Conservation (phyloP, 2,888 invertebrate species). For the Noctua pronuba region DNA sequence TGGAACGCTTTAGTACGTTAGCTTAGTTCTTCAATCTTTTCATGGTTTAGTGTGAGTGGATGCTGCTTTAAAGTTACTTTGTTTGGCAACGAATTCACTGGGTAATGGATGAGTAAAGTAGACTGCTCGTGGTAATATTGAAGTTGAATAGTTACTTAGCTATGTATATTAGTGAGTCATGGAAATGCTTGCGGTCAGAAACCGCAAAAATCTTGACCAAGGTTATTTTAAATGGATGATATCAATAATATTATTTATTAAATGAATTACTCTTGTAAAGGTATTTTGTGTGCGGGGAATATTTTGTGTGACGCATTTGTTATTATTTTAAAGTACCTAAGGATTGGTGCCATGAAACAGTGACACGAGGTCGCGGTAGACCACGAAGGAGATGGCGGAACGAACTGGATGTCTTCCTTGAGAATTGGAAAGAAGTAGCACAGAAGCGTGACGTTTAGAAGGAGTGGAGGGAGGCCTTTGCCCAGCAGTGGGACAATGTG, state of each 20-base stretch:
- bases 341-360: too few species aligned
- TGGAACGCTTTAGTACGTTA: slow-evolving; percentile 56
- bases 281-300: slow-evolving; percentile 2
- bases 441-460: too few species aligned
- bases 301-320: neutral
- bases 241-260: neutral
- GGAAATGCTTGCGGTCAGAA: slow-evolving; percentile 28
- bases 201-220: slow-evolving; percentile 32
- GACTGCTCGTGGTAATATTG: slow-evolving; percentile 15
- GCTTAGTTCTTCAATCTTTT: slow-evolving; percentile 64
- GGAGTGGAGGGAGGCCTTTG: too few species aligned
- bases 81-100: slow-evolving; percentile 24
- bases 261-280: neutral
- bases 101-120: neutral
- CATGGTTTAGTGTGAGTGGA: slow-evolving; percentile 41
- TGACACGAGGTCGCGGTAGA: too few species aligned
- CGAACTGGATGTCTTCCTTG: too few species aligned
- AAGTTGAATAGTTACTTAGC: slow-evolving; percentile 20
- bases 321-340: neutral
- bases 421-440: too few species aligned
- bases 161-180: slow-evolving; percentile 31
- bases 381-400: too few species aligned
- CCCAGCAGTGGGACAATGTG: too few species aligned
- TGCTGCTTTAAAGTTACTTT: neutral
- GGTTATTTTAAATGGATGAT: slow-evolving; percentile 19